Conservation (phyloP, 2,888 invertebrate genomes). For the Stenodera caucasica region DNA sequence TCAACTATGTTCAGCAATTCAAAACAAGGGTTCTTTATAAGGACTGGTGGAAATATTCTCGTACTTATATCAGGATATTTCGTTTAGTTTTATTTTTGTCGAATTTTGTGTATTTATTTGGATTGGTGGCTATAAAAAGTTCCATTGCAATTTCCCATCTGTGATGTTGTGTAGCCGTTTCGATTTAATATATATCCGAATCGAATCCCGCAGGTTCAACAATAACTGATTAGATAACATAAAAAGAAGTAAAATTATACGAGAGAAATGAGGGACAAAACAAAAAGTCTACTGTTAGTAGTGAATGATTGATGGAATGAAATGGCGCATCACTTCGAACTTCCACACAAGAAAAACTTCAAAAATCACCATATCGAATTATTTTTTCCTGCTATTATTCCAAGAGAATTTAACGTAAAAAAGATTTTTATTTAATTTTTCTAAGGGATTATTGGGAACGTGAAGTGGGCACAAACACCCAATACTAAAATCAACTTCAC, state of each 20-base stretch:
- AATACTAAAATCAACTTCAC: slow-evolving; percentile 1
- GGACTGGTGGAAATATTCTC: too few relatives aligned
- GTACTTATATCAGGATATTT: too few relatives aligned
- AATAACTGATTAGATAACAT: background rate
- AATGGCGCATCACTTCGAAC: background rate
- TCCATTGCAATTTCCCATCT: background rate
- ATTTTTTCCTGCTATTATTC: background rate
- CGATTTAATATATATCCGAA: background rate
- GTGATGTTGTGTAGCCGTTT: background rate
- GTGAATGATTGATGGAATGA: slow-evolving; percentile 3
- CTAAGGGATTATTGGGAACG: slow-evolving; percentile 5
- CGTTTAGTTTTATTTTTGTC: background rate
- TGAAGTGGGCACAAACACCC: background rate
- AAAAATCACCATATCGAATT: background rate
- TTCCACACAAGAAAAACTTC: background rate
- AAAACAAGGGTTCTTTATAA: background rate
- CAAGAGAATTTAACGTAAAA: background rate
- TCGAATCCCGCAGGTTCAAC: background rate
- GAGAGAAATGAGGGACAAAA: background rate
- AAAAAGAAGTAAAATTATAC: background rate
- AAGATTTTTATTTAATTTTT: slow-evolving; percentile 1
- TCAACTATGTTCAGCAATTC: background rate
- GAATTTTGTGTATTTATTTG: background rate
- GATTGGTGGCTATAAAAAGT: background rate
- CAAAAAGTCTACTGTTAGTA: background rate